phyloP scores from a whole-genome alignment of 2,888 invertebrate species.

The Pristionchus mayeri region DNA sequence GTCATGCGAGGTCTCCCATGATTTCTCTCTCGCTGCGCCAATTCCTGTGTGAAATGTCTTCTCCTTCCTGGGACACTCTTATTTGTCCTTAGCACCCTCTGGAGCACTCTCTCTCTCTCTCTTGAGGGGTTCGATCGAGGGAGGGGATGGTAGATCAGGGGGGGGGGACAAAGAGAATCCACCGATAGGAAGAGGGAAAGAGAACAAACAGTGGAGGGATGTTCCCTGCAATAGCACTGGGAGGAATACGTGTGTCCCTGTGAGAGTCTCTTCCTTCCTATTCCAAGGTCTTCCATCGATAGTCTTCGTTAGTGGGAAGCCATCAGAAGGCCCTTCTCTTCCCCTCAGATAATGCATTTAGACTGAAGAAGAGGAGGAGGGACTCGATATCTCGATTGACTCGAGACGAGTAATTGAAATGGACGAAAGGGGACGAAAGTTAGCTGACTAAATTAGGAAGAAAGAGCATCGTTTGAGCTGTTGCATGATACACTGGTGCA shows the following conservation, averaged over 20 bases:
- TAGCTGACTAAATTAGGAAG: neutral
- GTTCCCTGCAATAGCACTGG: neutral
- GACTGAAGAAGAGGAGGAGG: slow-evolving; percentile 12
- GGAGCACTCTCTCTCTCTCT: neutral
- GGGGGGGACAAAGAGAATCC: neutral
- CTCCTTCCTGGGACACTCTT: neutral
- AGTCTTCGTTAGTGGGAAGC: slow-evolving; percentile 22
- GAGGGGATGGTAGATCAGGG: neutral
- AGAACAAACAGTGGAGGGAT: neutral
- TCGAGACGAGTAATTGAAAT: neutral
- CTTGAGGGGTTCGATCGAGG: neutral
- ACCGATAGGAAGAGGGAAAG: slow-evolving; percentile 17
- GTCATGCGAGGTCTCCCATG: slow-evolving; percentile 5
- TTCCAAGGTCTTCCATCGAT: neutral
- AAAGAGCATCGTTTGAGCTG: neutral
- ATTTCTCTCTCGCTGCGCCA: neutral
- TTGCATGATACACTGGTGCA: neutral
- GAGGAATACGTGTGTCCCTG: neutral
- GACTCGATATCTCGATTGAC: slow-evolving; percentile 29
- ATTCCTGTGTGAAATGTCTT: neutral
- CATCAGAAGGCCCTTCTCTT: slow-evolving; percentile 10
- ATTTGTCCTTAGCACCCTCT: slow-evolving; percentile 39
- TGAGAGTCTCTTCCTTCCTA: neutral
- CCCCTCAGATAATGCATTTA: slow-evolving; percentile 30
- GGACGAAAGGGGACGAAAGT: neutral